These are phyloP conservation scores for Scaptomyza graminum DNA, from an alignment of 1,140 invertebrate species.

Conservation along the genomic window DNA sequence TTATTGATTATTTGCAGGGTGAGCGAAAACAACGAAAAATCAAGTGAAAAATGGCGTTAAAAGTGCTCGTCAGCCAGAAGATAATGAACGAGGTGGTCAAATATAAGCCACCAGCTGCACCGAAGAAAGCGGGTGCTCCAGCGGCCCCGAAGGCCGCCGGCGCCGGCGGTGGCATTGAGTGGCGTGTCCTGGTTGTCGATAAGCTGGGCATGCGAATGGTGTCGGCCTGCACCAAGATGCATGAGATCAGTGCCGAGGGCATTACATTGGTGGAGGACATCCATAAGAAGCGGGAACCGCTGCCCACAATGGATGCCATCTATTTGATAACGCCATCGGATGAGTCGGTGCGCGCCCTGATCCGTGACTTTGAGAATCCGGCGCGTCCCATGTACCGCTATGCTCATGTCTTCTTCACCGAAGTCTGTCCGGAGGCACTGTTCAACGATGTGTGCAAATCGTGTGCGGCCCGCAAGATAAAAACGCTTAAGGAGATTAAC, in stretches of 20 bases:
- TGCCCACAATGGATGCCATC: conserved; percentile 98
- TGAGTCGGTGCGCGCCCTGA: conserved; percentile 95
- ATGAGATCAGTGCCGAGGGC: conserved; percentile 99
- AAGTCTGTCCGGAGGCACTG: conserved; percentile 95
- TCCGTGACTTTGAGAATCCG: conserved; percentile 96
- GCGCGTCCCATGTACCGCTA: conserved; percentile 95
- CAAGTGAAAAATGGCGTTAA: conserved; percentile 68
- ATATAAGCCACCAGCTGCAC: conserved; percentile 89
- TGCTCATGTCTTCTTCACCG: conserved; percentile 99
- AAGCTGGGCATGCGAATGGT: conserved; percentile 99
- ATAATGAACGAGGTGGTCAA: conserved; percentile 99
- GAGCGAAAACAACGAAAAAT: conserved; percentile 18
- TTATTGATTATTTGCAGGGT: conserved; percentile 15
- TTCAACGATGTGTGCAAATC: conserved; percentile 99
- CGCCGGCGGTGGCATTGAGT: conserved; percentile 89
- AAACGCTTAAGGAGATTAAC: conserved; percentile 99
- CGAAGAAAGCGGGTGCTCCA: conserved; percentile 87
- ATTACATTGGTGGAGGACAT: conserved; percentile 99
- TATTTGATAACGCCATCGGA: conserved; percentile 98
- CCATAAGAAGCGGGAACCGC: conserved; percentile 97
- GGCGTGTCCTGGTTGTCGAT: conserved; percentile 99
- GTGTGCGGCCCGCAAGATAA: conserved; percentile 96
- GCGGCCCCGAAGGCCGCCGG: conserved; percentile 69
- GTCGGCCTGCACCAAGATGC: conserved; percentile 99
- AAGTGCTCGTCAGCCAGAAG: conserved; percentile 85